phyloP scores from a whole-genome alignment of 2,113 vertebrate species.

The Pelmatolapia mariae region DNA sequence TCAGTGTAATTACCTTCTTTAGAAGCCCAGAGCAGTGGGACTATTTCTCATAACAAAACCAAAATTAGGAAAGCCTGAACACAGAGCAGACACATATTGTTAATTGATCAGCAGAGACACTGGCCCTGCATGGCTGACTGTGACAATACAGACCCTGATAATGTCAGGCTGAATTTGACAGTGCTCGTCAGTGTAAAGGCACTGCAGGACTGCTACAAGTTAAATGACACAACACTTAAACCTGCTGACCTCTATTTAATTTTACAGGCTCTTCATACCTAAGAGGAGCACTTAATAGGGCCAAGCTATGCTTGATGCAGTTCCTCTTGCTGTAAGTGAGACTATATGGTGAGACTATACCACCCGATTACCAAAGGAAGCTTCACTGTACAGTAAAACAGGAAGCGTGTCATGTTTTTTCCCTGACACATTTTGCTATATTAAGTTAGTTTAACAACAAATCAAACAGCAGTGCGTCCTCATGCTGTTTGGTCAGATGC shows the following conservation, averaged over 20 bases:
- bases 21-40: slow-evolving; percentile 41
- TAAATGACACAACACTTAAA: slow-evolving; percentile 20
- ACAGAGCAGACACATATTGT: background rate
- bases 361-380: background rate
- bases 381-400: background rate
- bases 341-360: background rate
- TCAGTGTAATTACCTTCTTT: slow-evolving; percentile 64
- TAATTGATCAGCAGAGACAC: slow-evolving; percentile 46
- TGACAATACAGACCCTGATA: background rate
- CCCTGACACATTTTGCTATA: background rate
- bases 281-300: slow-evolving; percentile 1
- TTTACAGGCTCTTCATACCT: background rate
- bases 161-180: background rate
- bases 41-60: slow-evolving; percentile 52
- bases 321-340: background rate
- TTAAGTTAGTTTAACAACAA: background rate
- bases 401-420: background rate
- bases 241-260: slow-evolving; percentile 19
- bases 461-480: background rate
- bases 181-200: background rate
- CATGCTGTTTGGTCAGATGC: background rate
- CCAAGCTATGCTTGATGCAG: background rate
- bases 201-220: background rate
- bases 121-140: background rate
- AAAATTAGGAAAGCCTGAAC: slow-evolving; percentile 33